Conservation (phyloP, 2,113 vertebrate genomes). For the Pampusana beccarii region DNA sequence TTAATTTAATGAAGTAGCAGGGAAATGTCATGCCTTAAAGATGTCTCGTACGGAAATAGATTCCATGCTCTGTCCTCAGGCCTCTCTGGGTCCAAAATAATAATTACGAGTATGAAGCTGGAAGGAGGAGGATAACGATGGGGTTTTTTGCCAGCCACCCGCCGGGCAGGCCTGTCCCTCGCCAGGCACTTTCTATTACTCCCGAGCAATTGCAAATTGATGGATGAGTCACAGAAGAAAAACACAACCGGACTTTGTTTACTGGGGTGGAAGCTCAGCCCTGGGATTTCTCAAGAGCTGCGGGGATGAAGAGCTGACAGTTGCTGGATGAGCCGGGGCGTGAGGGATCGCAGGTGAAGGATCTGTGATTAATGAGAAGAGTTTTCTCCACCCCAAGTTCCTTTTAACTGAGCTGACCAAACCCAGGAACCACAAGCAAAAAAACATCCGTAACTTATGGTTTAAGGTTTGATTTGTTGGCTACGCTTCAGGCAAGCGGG, state of each 20-base stretch:
- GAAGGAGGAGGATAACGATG: not conserved
- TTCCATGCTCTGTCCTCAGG: not conserved
- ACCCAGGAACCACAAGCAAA: not conserved
- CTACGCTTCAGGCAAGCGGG: not conserved
- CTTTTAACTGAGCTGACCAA: not conserved
- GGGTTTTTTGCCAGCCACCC: rapidly evolving
- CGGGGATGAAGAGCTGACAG: not conserved
- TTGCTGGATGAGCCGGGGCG: not conserved
- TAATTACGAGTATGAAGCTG: not conserved
- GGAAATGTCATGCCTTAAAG: constrained; percentile 30
- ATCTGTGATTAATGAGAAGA: not conserved
- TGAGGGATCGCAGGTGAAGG: not conserved
- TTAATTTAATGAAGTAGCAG: constrained; percentile 14
- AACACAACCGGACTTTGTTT: not conserved
- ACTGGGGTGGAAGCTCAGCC: not conserved
- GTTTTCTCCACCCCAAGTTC: not conserved
- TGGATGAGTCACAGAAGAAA: not conserved
- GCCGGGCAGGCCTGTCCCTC: not conserved
- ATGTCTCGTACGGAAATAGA: constrained; percentile 4
- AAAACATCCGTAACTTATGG: not conserved
- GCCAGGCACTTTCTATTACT: not conserved
- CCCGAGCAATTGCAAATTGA: not conserved
- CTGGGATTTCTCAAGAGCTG: constrained; percentile 17
- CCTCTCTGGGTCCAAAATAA: not conserved
- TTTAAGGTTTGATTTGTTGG: constrained; percentile 11